Conservation (phyloP, 2,113 vertebrate genomes). For the Pteropus alecto region DNA sequence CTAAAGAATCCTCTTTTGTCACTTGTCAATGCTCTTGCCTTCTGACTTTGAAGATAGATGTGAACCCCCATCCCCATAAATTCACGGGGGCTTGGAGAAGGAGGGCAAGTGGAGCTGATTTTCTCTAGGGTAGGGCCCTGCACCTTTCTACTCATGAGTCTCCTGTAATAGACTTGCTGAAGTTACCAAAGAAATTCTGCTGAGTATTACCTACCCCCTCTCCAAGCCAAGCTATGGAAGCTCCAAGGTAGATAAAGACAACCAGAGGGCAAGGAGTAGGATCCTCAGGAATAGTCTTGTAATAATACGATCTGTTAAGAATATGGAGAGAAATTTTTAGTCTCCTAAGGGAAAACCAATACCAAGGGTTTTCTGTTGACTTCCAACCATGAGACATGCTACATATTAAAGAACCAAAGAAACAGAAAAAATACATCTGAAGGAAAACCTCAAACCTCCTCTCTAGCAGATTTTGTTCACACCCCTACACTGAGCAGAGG, state of each 20-base stretch:
- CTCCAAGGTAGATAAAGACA: background rate
- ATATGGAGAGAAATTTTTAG: background rate
- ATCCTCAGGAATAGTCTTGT: background rate
- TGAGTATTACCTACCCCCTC: background rate
- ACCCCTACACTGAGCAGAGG: background rate
- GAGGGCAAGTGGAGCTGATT: background rate
- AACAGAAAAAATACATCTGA: background rate
- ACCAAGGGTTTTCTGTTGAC: background rate
- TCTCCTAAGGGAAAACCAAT: background rate
- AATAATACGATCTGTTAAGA: background rate
- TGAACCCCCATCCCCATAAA: background rate
- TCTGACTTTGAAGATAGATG: background rate
- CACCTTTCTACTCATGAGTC: background rate
- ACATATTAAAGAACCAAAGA: slow-evolving; percentile 16
- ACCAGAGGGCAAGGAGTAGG: background rate
- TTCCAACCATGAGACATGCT: background rate
- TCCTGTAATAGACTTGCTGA: background rate
- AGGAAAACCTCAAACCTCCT: slow-evolving; percentile 48
- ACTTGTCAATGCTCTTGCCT: background rate
- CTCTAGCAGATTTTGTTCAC: background rate
- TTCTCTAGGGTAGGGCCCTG: background rate
- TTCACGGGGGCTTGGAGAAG: background rate
- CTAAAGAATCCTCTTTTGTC: background rate
- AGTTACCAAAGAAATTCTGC: background rate
- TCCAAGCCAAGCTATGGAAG: background rate